Conservation (phyloP, 2,797 vertebrate species). For the Miichthys miiuy region DNA sequence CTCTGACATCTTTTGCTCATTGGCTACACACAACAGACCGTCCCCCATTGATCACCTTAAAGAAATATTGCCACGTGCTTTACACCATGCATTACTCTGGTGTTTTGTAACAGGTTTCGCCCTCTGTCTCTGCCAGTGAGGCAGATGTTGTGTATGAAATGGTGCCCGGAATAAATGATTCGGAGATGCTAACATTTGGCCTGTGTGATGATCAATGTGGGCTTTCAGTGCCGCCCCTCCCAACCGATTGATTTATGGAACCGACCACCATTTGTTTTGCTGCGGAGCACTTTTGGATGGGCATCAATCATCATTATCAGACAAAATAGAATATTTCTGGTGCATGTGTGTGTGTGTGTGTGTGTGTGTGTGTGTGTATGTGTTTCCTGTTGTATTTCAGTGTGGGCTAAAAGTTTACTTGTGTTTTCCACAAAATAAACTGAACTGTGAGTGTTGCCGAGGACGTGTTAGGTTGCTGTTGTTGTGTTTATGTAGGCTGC, state of each 20-base stretch:
- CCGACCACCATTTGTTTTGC: slow-evolving; percentile 55
- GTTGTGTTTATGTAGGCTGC: slow-evolving; percentile 21
- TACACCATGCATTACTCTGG: background rate
- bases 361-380: background rate
- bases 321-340: slow-evolving; percentile 49
- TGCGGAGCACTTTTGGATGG: slow-evolving; percentile 34
- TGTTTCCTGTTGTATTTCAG: background rate
- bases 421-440: background rate
- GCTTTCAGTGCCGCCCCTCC: slow-evolving; percentile 55
- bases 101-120: slow-evolving; percentile 46
- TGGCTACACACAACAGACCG: slow-evolving; percentile 20
- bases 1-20: slow-evolving; percentile 2
- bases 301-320: slow-evolving; percentile 70
- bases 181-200: slow-evolving; percentile 68
- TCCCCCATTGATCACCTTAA: slow-evolving; percentile 8
- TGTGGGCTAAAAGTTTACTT: slow-evolving; percentile 13
- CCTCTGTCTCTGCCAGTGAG: slow-evolving; percentile 52
- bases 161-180: slow-evolving; percentile 63
- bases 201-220: slow-evolving; percentile 70
- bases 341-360: background rate
- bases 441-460: slow-evolving; percentile 15
- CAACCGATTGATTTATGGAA: slow-evolving; percentile 68
- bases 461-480: background rate
- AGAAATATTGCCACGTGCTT: slow-evolving; percentile 4
- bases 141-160: slow-evolving; percentile 70